Base-by-base conservation (phyloP, 1,140 invertebrate genomes). In the Calliphora vicina region DNA sequence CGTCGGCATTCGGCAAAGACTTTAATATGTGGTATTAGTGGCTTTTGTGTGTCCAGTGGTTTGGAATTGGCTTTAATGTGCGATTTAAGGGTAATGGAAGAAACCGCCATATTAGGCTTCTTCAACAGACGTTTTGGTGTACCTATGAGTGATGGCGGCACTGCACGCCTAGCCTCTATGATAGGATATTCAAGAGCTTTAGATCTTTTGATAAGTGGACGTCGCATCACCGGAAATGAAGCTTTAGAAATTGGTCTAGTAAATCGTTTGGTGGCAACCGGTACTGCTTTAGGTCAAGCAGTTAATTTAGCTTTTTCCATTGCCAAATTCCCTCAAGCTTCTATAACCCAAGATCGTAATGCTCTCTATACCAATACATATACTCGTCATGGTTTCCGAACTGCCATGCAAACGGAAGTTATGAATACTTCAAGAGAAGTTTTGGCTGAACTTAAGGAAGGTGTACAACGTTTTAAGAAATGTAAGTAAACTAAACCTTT, bases 21-120 rank as follows among this genome's bases (percentile, higher is more conserved):
- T 0, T 91, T 97, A 1, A 93, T 98, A 83, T 97, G 96, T 82
- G 95, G 96, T 42, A 92, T 99, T 13, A 94, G 92, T 90, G 98
- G 98, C 0, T 98, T 95, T 92, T 96, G 96, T 71, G 94, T 98
- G 4, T 97, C 95, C 15, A 94, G 95, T 83, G 97, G 97, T 0
- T 93, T 99, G 82, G 97, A 99, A 91, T 90, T 99, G 73, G 96
- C 97, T 0, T 89, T 99, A 0, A 93, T 97, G 91, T 98, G 97
- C 92, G 97, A 99, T 91, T 90, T 99, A 5, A 92, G 97, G 82
- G 93, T 99, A 4, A 92, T 97, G 81, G 97, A 98, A 88, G 94
- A 97, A 73, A 95, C 93, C 1, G 95, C 97, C 15, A 91, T 96
- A 1, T 89, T 98, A 87, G 97, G 97, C 20, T 94, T 97, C 84